Evolutionary conservation across 1,140 invertebrate genomes (phyloP).

Genomic region (Aphelinus atriplicis): DNA sequence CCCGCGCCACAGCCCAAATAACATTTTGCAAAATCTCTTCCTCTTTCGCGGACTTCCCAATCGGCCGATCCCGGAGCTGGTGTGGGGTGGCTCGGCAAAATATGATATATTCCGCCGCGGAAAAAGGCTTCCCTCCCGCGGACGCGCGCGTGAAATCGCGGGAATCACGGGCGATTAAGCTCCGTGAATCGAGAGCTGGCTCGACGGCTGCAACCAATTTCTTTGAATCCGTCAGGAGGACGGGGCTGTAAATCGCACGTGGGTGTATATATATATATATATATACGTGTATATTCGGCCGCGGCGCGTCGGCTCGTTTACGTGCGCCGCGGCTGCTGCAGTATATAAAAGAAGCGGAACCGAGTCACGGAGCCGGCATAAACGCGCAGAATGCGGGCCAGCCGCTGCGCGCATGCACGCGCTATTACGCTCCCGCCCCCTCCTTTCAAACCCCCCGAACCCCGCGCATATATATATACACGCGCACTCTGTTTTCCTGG

Average conservation of each 20-base stretch:
- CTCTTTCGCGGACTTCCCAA: too few species aligned
- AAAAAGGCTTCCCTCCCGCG: too few species aligned
- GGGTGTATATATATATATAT: neutral
- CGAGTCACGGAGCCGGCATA: constrained; percentile 25
- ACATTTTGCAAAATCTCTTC: too few species aligned
- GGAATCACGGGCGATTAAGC: constrained; percentile 9
- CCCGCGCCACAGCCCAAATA: too few species aligned
- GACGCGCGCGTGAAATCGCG: neutral
- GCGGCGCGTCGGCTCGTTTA: neutral
- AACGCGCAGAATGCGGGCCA: constrained; percentile 14
- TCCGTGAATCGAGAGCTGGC: neutral
- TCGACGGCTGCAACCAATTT: constrained; percentile 2
- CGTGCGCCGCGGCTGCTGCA: too few species aligned
- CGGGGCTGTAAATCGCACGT: neutral
- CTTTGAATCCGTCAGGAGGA: neutral
- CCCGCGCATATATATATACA: neutral
- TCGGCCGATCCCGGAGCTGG: too few species aligned
- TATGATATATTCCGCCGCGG: too few species aligned
- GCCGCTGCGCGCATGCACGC: constrained; percentile 8
- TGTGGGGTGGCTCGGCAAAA: too few species aligned
- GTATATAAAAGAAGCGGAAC: too few species aligned
- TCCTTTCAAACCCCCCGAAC: too few species aligned
- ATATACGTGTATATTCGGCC: neutral
- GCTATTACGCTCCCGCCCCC: constrained; percentile 9
- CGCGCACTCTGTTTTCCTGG: constrained; percentile 19